Evolutionary conservation across 1,140 invertebrate genomes (phyloP).

Genomic region (Zaprionus inermis): DNA sequence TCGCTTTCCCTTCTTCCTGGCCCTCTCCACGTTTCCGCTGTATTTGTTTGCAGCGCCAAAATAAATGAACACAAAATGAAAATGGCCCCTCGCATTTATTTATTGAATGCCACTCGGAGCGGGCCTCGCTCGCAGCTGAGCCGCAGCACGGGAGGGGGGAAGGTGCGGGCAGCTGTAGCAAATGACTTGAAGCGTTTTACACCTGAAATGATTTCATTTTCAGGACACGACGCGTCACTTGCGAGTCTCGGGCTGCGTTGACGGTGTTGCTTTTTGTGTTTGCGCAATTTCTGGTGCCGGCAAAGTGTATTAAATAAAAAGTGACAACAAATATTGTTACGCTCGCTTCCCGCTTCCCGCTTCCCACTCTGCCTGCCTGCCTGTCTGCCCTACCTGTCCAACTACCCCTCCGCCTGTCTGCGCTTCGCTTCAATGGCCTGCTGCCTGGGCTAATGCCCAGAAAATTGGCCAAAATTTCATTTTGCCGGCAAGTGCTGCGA

Average conservation of each 20-base stretch:
- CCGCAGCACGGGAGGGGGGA: background rate
- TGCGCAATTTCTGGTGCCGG: constrained; percentile 39
- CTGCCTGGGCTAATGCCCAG: constrained; percentile 65
- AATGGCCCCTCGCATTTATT: constrained; percentile 51
- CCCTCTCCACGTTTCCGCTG: constrained; percentile 5
- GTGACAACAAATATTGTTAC: constrained; percentile 79
- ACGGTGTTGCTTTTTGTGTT: constrained; percentile 31
- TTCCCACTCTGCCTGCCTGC: background rate
- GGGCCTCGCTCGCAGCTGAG: constrained; percentile 15
- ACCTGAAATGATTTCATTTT: constrained; percentile 78
- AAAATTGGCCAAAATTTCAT: constrained; percentile 81
- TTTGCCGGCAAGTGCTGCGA: constrained; percentile 43
- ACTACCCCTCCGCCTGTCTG: background rate
- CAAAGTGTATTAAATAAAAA: constrained; percentile 76
- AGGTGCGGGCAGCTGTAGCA: constrained; percentile 8
- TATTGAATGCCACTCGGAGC: constrained; percentile 46
- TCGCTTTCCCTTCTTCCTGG: background rate
- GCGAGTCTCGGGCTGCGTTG: constrained; percentile 2
- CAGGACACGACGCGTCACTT: constrained; percentile 25
- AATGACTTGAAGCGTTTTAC: constrained; percentile 72
- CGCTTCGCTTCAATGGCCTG: background rate
- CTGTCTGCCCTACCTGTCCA: no score
- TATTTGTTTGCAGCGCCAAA: constrained; percentile 39
- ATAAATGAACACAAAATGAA: constrained; percentile 51
- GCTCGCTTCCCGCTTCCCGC: constrained; percentile 24